Conservation (phyloP, 2,888 invertebrate species). For the Oxycera nigricornis region DNA sequence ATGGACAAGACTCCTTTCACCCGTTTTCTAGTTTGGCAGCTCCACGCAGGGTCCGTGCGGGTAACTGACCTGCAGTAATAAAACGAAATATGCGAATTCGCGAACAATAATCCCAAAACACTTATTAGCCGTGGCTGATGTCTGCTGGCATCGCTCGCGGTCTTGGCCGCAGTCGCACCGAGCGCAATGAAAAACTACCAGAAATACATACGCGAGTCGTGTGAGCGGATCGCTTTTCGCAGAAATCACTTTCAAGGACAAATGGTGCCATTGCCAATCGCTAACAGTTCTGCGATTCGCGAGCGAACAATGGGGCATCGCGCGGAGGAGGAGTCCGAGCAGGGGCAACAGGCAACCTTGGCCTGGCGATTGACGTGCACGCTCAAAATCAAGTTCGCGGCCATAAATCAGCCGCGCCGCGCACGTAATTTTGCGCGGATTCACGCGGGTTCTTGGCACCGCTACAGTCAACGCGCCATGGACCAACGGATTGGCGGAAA, state of each 20-base stretch:
- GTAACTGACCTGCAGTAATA: slow-evolving; percentile 26
- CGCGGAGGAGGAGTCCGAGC: neutral
- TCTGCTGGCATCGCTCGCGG: neutral
- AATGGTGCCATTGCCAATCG: slow-evolving; percentile 32
- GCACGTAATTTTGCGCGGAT: slow-evolving; percentile 17
- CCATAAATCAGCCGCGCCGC: slow-evolving; percentile 25
- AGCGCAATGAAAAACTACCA: neutral
- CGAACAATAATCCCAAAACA: neutral
- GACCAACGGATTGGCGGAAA: slow-evolving; percentile 28
- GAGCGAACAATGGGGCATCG: neutral
- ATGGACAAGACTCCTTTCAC: no score
- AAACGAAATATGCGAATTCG: neutral
- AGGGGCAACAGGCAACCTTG: slow-evolving; percentile 34
- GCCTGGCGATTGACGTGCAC: slow-evolving; percentile 30
- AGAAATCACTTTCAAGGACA: slow-evolving; percentile 37
- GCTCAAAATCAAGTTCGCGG: slow-evolving; percentile 39
- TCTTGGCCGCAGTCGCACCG: neutral
- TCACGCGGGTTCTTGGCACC: slow-evolving; percentile 32
- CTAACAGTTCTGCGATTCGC: slow-evolving; percentile 13
- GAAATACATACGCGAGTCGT: neutral
- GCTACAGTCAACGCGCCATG: slow-evolving; percentile 32
- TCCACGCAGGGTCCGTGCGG: no score
- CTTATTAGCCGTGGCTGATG: slow-evolving; percentile 7
- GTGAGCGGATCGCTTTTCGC: slow-evolving; percentile 18
- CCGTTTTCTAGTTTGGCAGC: no score